Percentiles rank a stretch among this genome's conserved stretches.
Conservation (phyloP, 2,888 invertebrate genomes). For the Salticus scenicus region DNA sequence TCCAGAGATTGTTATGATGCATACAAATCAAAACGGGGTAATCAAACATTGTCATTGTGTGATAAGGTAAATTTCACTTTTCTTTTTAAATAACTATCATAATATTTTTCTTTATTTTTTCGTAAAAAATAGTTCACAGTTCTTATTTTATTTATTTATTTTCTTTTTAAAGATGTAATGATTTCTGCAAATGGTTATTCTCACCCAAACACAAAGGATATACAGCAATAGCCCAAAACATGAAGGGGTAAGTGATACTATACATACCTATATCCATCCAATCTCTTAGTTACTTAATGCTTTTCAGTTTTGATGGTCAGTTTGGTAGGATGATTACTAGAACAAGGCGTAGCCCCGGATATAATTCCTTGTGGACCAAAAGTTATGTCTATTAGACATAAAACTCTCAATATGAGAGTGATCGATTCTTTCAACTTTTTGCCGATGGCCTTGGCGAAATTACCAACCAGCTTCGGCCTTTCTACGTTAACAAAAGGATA, state of each 20-base stretch:
- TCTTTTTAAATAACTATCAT: not conserved
- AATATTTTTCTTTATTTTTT: too few species aligned
- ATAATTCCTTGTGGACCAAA: conserved; percentile 23
- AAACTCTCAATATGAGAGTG: not conserved
- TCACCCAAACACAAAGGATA: not conserved
- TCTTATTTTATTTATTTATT: too few species aligned
- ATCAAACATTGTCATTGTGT: not conserved
- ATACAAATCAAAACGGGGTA: not conserved
- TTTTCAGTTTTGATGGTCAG: conserved; percentile 35
- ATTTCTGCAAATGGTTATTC: conserved; percentile 23
- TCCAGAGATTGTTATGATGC: not conserved
- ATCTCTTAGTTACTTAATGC: too few species aligned
- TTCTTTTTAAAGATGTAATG: not conserved
- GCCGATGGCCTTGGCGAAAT: conserved; percentile 35
- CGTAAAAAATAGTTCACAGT: too few species aligned
- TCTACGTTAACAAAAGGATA: conserved; percentile 38
- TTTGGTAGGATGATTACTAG: conserved; percentile 11
- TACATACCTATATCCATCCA: too few species aligned
- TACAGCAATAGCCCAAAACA: conserved; percentile 27
- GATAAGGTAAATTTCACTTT: too few species aligned
- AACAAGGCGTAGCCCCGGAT: not conserved
- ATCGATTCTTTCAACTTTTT: conserved; percentile 55
- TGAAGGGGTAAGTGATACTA: conserved; percentile 26
- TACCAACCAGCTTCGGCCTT: conserved; percentile 22
- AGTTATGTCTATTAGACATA: not conserved